phyloP scores from a whole-genome alignment of 2,888 invertebrate species.

The Tuberolachnus salignus region DNA sequence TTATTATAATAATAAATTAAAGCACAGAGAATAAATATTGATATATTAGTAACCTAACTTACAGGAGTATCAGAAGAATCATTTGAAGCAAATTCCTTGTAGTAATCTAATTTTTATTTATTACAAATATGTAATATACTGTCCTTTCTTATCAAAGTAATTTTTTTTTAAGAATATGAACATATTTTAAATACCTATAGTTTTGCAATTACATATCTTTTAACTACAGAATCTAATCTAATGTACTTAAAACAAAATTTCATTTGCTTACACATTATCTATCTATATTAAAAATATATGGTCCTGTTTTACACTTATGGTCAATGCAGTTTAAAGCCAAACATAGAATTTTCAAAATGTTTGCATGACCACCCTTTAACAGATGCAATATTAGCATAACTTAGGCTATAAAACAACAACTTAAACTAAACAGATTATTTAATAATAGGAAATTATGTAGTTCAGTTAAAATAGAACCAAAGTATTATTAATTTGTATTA shows the following conservation, averaged over 20 bases:
- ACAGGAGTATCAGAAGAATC: no score
- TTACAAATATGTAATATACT: no score
- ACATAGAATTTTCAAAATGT: slow-evolving; percentile 11
- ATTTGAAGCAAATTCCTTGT: no score
- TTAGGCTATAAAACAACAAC: background rate
- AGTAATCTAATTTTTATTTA: no score
- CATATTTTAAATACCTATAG: no score
- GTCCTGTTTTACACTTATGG: slow-evolving; percentile 24
- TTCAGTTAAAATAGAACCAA: background rate
- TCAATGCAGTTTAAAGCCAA: slow-evolving; percentile 21
- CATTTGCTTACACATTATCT: slow-evolving; percentile 21
- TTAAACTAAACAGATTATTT: background rate
- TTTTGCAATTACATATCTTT: no score
- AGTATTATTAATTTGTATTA: background rate
- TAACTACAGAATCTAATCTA: no score
- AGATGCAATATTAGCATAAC: slow-evolving; percentile 12
- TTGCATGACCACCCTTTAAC: slow-evolving; percentile 1
- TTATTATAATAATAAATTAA: no score
- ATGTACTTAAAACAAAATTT: slow-evolving; percentile 16
- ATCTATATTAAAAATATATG: slow-evolving; percentile 3
- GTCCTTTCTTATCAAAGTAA: no score
- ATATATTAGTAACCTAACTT: no score
- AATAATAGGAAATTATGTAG: background rate
- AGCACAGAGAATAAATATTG: no score
- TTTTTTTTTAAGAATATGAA: no score